A percentile compares a stretch with the other conserved stretches of the same genome.
Evolutionary conservation across 1,140 invertebrate genomes (phyloP).

Genomic region (Pinna nobilis): DNA sequence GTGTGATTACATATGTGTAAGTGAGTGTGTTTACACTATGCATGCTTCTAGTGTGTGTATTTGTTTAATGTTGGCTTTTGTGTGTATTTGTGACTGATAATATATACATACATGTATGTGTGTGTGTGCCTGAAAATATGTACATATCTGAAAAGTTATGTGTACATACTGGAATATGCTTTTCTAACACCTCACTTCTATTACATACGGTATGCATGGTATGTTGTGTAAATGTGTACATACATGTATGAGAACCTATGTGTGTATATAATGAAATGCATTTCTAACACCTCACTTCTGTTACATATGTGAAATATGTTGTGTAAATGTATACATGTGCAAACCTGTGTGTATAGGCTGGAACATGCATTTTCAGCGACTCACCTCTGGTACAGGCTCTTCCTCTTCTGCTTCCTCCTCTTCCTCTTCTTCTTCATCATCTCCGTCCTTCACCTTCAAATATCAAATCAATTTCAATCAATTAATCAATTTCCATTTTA

Average conservation of each 20-base stretch:
- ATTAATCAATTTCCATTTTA: too few relatives aligned
- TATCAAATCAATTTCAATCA: too few relatives aligned
- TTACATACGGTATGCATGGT: neutral
- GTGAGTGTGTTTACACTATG: neutral
- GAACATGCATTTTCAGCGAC: slow-evolving; percentile 71
- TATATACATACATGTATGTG: too few relatives aligned
- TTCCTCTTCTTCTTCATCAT: slow-evolving; percentile 61
- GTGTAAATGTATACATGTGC: too few relatives aligned
- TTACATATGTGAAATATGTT: neutral
- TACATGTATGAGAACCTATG: neutral
- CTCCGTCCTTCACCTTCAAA: slow-evolving; percentile 41
- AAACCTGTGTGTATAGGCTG: too few relatives aligned
- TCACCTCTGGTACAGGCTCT: slow-evolving; percentile 57
- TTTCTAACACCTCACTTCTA: too few relatives aligned
- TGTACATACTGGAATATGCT: too few relatives aligned
- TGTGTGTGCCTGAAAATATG: too few relatives aligned
- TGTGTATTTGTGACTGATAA: too few relatives aligned
- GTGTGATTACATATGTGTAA: neutral
- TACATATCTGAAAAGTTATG: too few relatives aligned
- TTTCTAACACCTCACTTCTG: neutral
- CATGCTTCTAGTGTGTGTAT: neutral
- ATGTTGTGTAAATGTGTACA: neutral
- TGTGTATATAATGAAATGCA: neutral
- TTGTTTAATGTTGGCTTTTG: too few relatives aligned
- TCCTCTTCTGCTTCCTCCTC: slow-evolving; percentile 69